Evolutionary conservation across 2,113 vertebrate genomes (phyloP).

Genomic region (Pseudolaguvia tuberculata): DNA sequence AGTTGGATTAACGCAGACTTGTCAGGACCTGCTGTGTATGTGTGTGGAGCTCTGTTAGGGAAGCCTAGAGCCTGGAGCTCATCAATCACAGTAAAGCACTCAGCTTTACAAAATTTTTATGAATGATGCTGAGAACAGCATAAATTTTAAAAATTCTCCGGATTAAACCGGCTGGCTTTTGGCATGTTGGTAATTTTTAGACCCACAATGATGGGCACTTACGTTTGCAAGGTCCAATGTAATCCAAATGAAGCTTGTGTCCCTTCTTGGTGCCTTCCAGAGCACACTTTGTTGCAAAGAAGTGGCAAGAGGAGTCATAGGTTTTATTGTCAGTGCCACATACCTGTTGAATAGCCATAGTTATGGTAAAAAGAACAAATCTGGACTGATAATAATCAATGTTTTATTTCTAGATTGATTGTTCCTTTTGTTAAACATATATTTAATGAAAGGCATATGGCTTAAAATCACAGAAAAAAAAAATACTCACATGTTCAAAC

Average conservation of each 20-base stretch:
- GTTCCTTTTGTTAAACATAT: not conserved
- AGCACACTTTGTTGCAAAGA: slow-evolving; percentile 95
- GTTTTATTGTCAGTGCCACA: slow-evolving; percentile 98
- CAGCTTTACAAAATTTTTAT: slow-evolving; percentile 8
- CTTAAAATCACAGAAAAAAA: not conserved
- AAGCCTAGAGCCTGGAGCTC: slow-evolving; percentile 35
- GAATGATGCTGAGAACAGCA: not conserved
- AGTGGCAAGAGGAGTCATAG: slow-evolving; percentile 93
- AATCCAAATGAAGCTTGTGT: slow-evolving; percentile 97
- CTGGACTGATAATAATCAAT: slow-evolving; percentile 10
- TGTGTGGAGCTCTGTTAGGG: slow-evolving; percentile 37
- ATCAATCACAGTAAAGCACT: slow-evolving; percentile 39
- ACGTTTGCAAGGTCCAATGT: slow-evolving; percentile 98
- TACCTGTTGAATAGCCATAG: slow-evolving; percentile 65
- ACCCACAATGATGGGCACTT: slow-evolving; percentile 52
- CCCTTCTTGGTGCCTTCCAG: slow-evolving; percentile 99
- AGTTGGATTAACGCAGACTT: slow-evolving; percentile 33
- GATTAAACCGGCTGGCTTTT: not conserved
- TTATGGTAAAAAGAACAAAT: not conserved
- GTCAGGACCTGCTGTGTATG: slow-evolving; percentile 42
- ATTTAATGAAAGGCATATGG: not conserved
- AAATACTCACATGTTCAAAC: slow-evolving; percentile 89
- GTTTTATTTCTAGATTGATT: not conserved
- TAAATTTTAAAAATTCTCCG: slow-evolving; percentile 29
- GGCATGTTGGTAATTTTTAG: not conserved